A percentile compares a stretch with the other conserved stretches of the same genome.
Evolutionary conservation across 2,113 vertebrate species (phyloP).

Genomic region (Xiphophorus maculatus): DNA sequence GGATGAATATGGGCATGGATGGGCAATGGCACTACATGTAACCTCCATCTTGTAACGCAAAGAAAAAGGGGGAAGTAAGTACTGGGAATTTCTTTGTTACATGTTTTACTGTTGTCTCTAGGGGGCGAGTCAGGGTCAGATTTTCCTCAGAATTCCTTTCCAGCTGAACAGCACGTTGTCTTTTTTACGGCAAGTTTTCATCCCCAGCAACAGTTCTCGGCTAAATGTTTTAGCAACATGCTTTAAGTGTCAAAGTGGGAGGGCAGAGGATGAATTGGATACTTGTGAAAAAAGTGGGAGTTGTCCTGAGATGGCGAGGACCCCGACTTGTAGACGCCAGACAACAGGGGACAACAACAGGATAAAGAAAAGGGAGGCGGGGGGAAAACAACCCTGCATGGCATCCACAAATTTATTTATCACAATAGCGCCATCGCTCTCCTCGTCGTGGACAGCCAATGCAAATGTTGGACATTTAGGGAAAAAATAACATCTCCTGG

Average conservation of each 20-base stretch:
- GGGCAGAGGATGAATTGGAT: slow-evolving; percentile 54
- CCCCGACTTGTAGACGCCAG: slow-evolving; percentile 78
- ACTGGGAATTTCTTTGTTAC: slow-evolving; percentile 75
- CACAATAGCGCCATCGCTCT: slow-evolving; percentile 83
- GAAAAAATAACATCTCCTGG: slow-evolving; percentile 95
- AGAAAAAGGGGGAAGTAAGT: slow-evolving; percentile 99
- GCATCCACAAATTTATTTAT: slow-evolving; percentile 87
- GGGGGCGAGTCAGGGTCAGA: slow-evolving; percentile 37
- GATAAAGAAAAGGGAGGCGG: slow-evolving; percentile 27
- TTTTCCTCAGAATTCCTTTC: slow-evolving; percentile 49
- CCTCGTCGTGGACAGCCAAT: slow-evolving; percentile 85
- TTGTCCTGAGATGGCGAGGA: slow-evolving; percentile 55
- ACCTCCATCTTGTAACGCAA: slow-evolving; percentile 96
- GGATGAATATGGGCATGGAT: slow-evolving; percentile 99
- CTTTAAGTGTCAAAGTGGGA: slow-evolving; percentile 23
- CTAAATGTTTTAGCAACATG: slow-evolving; percentile 41
- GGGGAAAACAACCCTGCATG: slow-evolving; percentile 62
- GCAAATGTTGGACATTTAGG: slow-evolving; percentile 97
- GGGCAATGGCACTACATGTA: slow-evolving; percentile 99
- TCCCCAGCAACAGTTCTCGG: slow-evolving; percentile 32
- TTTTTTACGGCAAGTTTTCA: slow-evolving; percentile 12
- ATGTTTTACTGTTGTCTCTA: slow-evolving; percentile 38
- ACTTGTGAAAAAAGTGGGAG: slow-evolving; percentile 59
- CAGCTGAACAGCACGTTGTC: slow-evolving; percentile 41
- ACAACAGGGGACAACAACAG: slow-evolving; percentile 78